Conservation (phyloP, 2,797 vertebrate genomes). For the Melanotaenia nigrans region DNA sequence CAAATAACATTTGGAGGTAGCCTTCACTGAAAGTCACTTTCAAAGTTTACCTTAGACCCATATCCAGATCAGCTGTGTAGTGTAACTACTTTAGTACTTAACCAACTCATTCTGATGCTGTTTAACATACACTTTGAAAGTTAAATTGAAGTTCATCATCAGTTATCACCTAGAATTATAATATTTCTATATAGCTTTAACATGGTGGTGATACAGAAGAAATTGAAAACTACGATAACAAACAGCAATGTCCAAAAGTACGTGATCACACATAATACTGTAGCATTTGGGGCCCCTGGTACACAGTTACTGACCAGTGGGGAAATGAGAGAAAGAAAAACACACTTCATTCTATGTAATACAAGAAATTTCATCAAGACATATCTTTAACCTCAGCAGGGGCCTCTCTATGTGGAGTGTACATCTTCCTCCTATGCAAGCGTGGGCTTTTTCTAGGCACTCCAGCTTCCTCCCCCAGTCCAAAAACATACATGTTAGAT, state of each 20-base stretch:
- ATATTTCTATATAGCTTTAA: not conserved
- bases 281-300: not conserved
- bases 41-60: conserved; percentile 71
- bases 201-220: no score
- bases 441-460: not conserved
- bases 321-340: not conserved
- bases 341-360: not conserved
- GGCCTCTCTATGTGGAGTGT: not conserved
- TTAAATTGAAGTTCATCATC: not conserved
- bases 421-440: not conserved
- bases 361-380: no score
- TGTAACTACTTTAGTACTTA: conserved; percentile 11
- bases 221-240: not conserved
- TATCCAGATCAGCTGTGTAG: conserved; percentile 25
- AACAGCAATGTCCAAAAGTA: not conserved
- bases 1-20: conserved; percentile 79
- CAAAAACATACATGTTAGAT: not conserved
- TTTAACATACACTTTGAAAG: not conserved
- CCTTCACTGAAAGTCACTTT: conserved; percentile 84
- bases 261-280: not conserved
- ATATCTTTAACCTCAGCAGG: not conserved
- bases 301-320: not conserved
- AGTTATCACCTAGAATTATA: not conserved
- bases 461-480: not conserved
- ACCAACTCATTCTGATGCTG: not conserved